Conservation (phyloP, 2,113 vertebrate species). For the Lipophrys pholis region DNA sequence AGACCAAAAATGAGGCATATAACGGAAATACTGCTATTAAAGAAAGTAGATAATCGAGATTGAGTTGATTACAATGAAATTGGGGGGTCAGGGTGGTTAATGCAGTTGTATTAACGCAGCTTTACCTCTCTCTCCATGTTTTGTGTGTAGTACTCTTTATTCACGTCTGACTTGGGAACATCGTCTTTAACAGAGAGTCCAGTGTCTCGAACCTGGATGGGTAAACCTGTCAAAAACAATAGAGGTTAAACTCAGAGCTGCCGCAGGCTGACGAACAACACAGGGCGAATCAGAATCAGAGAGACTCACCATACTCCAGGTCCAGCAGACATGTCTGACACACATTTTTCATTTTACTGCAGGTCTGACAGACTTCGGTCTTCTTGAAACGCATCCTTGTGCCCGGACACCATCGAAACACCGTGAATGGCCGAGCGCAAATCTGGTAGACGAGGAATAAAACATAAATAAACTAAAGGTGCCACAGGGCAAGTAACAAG, state of each 20-base stretch:
- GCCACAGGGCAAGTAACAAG: no score
- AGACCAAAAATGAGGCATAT: neutral
- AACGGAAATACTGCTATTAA: neutral
- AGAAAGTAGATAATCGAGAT: neutral
- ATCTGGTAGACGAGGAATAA: constrained; percentile 81
- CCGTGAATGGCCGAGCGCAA: constrained; percentile 96
- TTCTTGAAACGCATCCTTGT: constrained; percentile 99
- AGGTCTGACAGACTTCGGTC: constrained; percentile 98
- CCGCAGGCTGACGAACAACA: no score
- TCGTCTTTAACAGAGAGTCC: constrained; percentile 96
- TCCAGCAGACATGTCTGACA: constrained; percentile 98
- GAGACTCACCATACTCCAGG: constrained; percentile 92
- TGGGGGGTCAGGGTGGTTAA: no score
- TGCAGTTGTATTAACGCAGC: neutral
- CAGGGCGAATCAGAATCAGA: neutral
- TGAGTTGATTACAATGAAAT: neutral
- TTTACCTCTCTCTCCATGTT: constrained; percentile 97
- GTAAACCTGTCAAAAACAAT: constrained; percentile 87
- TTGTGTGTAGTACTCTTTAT: constrained; percentile 99
- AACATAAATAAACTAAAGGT: neutral
- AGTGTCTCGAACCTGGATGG: constrained; percentile 97
- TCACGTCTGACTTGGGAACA: constrained; percentile 97
- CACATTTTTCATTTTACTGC: constrained; percentile 98
- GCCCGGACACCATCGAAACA: constrained; percentile 98
- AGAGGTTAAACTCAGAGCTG: neutral